Evolutionary conservation across 2,113 vertebrate species (phyloP).

Genomic region (Caranx melampygus): DNA sequence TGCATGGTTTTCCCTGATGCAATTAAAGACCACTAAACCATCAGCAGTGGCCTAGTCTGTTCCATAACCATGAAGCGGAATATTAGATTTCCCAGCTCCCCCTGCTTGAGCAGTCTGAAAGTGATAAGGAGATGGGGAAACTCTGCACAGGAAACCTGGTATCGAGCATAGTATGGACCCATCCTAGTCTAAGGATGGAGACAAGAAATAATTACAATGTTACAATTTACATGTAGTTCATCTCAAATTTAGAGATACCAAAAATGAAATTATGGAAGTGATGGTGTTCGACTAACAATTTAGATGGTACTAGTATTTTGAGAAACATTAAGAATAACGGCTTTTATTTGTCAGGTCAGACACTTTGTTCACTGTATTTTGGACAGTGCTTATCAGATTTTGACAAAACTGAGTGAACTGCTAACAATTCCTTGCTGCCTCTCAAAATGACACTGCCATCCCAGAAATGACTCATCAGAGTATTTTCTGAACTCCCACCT

Average conservation of each 20-base stretch:
- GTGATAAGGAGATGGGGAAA: constrained; percentile 67
- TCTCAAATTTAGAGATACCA: not conserved
- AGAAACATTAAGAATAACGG: not conserved
- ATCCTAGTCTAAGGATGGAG: not conserved
- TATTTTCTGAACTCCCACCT: no score
- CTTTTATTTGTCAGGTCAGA: not conserved
- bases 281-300: not conserved
- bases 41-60: constrained; percentile 63
- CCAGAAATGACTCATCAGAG: not conserved
- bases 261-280: not conserved
- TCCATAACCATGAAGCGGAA: constrained; percentile 75
- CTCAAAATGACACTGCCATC: not conserved
- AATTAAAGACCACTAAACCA: constrained; percentile 75
- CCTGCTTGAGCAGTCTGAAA: constrained; percentile 53
- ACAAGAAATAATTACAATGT: constrained; percentile 1
- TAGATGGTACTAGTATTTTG: not conserved
- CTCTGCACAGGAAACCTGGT: constrained; percentile 50
- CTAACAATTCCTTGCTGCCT: not conserved
- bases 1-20: constrained; percentile 74
- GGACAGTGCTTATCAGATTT: not conserved
- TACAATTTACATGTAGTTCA: constrained; percentile 19
- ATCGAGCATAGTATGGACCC: constrained; percentile 33
- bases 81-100: constrained; percentile 73
- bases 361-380: not conserved
- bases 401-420: not conserved